phyloP scores from a whole-genome alignment of 2,797 vertebrate genomes.

The Ctenochaetus hawaiiensis region DNA sequence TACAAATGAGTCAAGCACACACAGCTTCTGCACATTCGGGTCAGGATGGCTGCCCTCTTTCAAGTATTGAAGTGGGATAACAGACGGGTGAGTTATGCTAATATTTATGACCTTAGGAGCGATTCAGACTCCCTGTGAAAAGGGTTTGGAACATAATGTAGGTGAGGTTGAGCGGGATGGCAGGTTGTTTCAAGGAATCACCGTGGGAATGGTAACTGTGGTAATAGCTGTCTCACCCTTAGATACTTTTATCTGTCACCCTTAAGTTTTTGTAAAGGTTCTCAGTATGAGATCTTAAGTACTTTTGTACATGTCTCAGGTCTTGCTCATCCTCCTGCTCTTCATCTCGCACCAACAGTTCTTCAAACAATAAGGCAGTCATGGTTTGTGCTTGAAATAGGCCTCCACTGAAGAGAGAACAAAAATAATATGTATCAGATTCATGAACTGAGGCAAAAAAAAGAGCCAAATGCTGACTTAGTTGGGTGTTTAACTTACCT shows the following conservation, averaged over 20 bases:
- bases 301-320: neutral
- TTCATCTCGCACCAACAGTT: slow-evolving; percentile 12
- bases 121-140: slow-evolving; percentile 8
- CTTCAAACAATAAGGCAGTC: slow-evolving; percentile 34
- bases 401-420: slow-evolving; percentile 90
- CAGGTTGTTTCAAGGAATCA: neutral
- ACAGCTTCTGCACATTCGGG: slow-evolving; percentile 19
- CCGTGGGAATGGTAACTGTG: neutral
- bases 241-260: slow-evolving; percentile 12
- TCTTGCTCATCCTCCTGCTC: slow-evolving; percentile 18
- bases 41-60: slow-evolving; percentile 34
- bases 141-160: slow-evolving; percentile 9
- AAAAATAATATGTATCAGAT: slow-evolving; percentile 12
- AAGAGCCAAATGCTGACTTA: neutral
- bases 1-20: neutral
- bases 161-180: slow-evolving; percentile 20
- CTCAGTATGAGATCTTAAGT: neutral
- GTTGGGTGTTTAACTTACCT: slow-evolving; percentile 79
- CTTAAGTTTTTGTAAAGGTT: slow-evolving; percentile 11
- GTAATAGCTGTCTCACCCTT: slow-evolving; percentile 12
- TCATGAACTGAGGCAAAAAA: neutral
- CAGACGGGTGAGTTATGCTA: slow-evolving; percentile 26
- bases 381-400: slow-evolving; percentile 97
- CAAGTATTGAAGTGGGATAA: slow-evolving; percentile 47
- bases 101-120: slow-evolving; percentile 43